A percentile compares a stretch with the other conserved stretches of the same genome.
phyloP scores from a whole-genome alignment of 2,113 vertebrate genomes.

The Pithys albifrons region DNA sequence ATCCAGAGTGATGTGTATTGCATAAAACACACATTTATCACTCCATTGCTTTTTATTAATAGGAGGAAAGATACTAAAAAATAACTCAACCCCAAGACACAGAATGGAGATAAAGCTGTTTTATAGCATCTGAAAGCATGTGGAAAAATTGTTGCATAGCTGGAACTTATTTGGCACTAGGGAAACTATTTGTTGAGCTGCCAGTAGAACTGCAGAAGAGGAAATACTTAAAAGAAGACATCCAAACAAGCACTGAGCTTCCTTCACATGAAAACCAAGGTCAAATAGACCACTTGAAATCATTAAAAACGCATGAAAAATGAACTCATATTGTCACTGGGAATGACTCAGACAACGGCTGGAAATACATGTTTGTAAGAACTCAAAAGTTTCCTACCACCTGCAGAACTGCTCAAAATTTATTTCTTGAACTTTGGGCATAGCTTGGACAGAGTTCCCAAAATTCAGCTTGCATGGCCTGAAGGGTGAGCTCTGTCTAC shows the following conservation, averaged over 20 bases:
- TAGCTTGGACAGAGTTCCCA: not conserved
- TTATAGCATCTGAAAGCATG: conserved; percentile 47
- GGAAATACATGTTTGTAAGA: not conserved
- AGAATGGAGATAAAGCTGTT: conserved; percentile 51
- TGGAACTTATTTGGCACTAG: conserved; percentile 52
- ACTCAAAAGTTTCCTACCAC: not conserved
- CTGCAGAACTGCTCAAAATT: not conserved
- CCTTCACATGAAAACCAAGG: conserved; percentile 8
- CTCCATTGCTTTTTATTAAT: conserved; percentile 62
- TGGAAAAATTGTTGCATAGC: conserved; percentile 32
- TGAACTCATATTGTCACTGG: not conserved
- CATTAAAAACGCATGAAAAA: not conserved
- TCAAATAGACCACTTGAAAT: not conserved
- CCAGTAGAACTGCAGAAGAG: not conserved
- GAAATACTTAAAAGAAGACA: conserved; percentile 5
- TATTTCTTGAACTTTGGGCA: not conserved
- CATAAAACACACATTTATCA: conserved; percentile 40
- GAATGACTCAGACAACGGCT: not conserved
- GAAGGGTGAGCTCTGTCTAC: not conserved
- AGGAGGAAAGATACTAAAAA: conserved; percentile 53
- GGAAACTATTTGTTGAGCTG: conserved; percentile 34
- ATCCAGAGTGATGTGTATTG: not conserved
- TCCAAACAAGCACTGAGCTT: not conserved
- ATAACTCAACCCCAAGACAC: conserved; percentile 42
- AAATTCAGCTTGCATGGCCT: not conserved